A percentile compares a stretch with the other conserved stretches of the same genome.
Evolutionary conservation across 2,888 invertebrate species (phyloP).

Genomic region (Heliconius sara): DNA sequence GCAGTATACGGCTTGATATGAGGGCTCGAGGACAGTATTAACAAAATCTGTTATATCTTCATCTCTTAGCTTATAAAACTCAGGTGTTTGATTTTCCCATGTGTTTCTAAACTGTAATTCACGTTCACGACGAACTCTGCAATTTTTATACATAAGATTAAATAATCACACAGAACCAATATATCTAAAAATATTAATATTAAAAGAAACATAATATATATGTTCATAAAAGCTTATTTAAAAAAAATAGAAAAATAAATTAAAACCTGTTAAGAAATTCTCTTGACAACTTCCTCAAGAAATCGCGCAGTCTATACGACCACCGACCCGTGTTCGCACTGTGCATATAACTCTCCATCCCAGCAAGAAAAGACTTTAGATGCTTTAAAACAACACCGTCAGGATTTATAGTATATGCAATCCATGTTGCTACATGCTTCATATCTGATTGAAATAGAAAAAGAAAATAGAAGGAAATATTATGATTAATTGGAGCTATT

Average conservation of each 20-base stretch:
- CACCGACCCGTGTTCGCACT: slow-evolving; percentile 94
- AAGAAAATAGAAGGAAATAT: background rate
- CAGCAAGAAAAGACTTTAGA: slow-evolving; percentile 90
- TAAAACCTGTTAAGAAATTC: slow-evolving; percentile 84
- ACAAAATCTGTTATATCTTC: slow-evolving; percentile 92
- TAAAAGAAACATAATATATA: background rate
- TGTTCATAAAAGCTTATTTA: too few species aligned
- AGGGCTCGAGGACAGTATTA: slow-evolving; percentile 88
- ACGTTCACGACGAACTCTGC: slow-evolving; percentile 87
- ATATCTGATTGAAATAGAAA: slow-evolving; percentile 59
- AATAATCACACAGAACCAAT: background rate
- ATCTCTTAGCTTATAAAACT: slow-evolving; percentile 88
- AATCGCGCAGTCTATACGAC: slow-evolving; percentile 87
- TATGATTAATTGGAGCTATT: too few species aligned
- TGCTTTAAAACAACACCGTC: slow-evolving; percentile 88
- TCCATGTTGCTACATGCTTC: slow-evolving; percentile 84
- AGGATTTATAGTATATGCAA: slow-evolving; percentile 86
- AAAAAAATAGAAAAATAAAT: background rate
- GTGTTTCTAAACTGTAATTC: slow-evolving; percentile 79
- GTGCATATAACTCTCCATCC: slow-evolving; percentile 94
- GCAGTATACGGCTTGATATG: slow-evolving; percentile 91
- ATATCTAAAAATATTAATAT: background rate
- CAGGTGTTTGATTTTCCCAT: slow-evolving; percentile 89
- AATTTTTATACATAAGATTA: slow-evolving; percentile 49
- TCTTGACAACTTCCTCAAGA: slow-evolving; percentile 87